Evolutionary conservation across 2,797 vertebrate species (phyloP).

Genomic region (Gobio occitaniae): DNA sequence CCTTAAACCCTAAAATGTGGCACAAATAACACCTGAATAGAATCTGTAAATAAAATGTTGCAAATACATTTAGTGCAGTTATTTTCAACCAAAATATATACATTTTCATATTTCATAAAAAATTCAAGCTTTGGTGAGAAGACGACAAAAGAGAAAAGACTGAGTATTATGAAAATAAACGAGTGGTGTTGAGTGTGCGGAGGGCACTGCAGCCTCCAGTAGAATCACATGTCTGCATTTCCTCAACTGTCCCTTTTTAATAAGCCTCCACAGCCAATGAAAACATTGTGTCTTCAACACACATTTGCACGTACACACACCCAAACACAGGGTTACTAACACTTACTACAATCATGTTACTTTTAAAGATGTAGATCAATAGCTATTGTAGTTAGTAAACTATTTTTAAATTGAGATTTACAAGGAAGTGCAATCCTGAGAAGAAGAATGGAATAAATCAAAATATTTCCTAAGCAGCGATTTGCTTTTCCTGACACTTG

Average conservation of each 20-base stretch:
- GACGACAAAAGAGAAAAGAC: background rate
- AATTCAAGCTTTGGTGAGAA: background rate
- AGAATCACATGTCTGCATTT: constrained; percentile 81
- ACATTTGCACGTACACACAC: background rate
- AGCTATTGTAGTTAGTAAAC: background rate
- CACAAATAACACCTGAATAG: background rate
- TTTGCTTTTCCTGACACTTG: background rate
- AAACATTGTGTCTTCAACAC: constrained; percentile 9
- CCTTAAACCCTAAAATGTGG: background rate
- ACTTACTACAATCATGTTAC: background rate
- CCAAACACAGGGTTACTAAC: background rate
- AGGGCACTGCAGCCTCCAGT: constrained; percentile 69
- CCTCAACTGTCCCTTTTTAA: constrained; percentile 68
- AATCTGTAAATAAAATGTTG: background rate
- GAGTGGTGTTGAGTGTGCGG: background rate
- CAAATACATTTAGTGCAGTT: background rate
- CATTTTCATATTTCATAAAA: background rate
- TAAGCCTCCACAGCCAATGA: constrained; percentile 58
- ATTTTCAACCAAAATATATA: background rate
- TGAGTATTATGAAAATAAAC: background rate
- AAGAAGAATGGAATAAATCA: background rate
- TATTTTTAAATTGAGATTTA: background rate
- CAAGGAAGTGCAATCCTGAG: background rate
- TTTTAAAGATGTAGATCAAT: background rate
- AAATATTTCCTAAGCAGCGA: background rate